Percentiles rank a stretch among this genome's conserved stretches.
phyloP scores from a whole-genome alignment of 2,888 invertebrate species.

The Cyaniris semiargus region DNA sequence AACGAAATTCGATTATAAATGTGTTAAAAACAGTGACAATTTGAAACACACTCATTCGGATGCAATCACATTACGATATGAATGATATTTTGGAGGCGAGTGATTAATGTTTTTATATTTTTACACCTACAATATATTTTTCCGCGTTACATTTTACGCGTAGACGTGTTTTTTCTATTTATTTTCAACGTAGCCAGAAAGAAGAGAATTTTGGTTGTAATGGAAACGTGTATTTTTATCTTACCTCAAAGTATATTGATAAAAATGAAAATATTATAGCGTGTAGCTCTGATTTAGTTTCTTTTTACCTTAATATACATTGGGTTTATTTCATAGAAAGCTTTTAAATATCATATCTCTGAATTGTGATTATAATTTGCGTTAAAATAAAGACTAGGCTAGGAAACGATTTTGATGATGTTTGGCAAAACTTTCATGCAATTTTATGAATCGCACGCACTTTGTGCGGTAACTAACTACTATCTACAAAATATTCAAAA shows the following conservation, averaged over 20 bases:
- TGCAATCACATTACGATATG: slow-evolving; percentile 19
- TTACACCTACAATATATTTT: background rate
- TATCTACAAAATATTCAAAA: background rate
- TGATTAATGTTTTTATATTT: slow-evolving; percentile 14
- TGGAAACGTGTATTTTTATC: no score
- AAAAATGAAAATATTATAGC: no score
- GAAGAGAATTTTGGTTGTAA: background rate
- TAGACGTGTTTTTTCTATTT: background rate
- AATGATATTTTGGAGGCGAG: background rate
- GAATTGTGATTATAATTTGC: no score
- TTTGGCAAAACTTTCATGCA: no score
- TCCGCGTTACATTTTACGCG: background rate
- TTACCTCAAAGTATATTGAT: no score
- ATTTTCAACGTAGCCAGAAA: background rate
- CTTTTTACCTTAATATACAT: no score
- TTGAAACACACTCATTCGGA: background rate
- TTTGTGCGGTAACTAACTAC: background rate
- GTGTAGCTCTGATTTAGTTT: no score
- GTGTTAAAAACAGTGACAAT: slow-evolving; percentile 21
- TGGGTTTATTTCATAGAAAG: no score
- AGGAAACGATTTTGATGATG: no score
- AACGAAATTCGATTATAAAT: slow-evolving; percentile 4
- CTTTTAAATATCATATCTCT: no score
- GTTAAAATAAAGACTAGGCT: no score
- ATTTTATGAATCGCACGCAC: no score